Evolutionary conservation across 2,113 vertebrate genomes (phyloP), one percentile per base, ranked within the genome.

Genomic region (Erpornis zantholeuca): DNA sequence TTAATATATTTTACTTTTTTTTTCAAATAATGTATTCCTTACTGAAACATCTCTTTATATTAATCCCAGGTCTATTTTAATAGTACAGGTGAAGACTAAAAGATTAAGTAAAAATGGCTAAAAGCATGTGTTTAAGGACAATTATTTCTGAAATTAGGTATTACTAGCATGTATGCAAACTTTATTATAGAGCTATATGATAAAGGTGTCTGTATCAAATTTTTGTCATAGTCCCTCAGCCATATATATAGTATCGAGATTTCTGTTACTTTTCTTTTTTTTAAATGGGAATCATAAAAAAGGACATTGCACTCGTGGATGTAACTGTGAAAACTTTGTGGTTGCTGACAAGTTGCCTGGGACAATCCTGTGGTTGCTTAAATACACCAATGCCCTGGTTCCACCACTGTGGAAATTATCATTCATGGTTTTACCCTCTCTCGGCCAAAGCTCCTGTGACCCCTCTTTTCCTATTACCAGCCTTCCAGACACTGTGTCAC

Each of bases 291-390:
- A 59, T 45, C 23, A 38, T 24, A n/a, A 77, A 36, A 90, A 86
- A 69, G 33, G 22, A 49, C 75, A 64, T 17, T 57, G 31, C 35
- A 81, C 50, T 80, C 1, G 4, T 10, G 11, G 36, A 53, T 69
- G 12, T 20, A 92, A 92, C 69, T 69, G 47, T 64, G 69, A 94
- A 97, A 94, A 87, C 40, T 66, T 19, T 69, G 86, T 64, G 73
- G 93, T 7, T 94, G 31, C 77, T 94, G 81, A 91, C 72, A 95
- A 89, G 78, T 20, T 95, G 77, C 81, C 86, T 78, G 29, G 73
- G 49, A 92, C 84, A 96, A 91, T 95, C 89, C 89, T 91, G 83
- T 86, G 95, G 91, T 49, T 87, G 53, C 54, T 42, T 69, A 61
- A 92, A 85, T 24, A 61, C 36, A 96, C 29, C 12, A 11, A 9